These are phyloP conservation scores for Sisor rabdophorus DNA, from an alignment of 2,113 vertebrate species.

Conservation along the genomic window DNA sequence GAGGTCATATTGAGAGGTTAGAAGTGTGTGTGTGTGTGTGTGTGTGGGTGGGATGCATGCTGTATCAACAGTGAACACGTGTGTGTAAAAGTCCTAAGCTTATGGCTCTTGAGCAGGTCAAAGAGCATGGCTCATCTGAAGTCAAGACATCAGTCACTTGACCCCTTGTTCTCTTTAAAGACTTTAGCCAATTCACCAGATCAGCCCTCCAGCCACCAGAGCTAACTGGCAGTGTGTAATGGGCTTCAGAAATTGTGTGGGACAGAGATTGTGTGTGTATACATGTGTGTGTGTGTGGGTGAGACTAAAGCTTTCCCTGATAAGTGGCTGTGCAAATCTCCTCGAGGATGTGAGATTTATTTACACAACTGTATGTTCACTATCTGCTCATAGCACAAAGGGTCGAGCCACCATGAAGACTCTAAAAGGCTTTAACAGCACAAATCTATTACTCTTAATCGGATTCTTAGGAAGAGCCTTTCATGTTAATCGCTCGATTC, in stretches of 20 bases:
- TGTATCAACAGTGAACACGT: slow-evolving; percentile 13
- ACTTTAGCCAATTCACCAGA: slow-evolving; percentile 36
- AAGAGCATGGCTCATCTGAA: slow-evolving; percentile 38
- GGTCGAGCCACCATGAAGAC: slow-evolving; percentile 24
- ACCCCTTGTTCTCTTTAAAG: slow-evolving; percentile 45
- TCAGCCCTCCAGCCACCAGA: slow-evolving; percentile 26
- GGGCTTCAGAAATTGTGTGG: slow-evolving; percentile 15
- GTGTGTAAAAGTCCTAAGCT: slow-evolving; percentile 13
- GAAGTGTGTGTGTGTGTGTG: background rate
- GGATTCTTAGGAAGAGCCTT: slow-evolving; percentile 32
- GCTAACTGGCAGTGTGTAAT: slow-evolving; percentile 31
- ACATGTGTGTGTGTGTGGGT: slow-evolving; percentile 20
- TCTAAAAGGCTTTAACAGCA: slow-evolving; percentile 27
- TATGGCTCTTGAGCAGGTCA: slow-evolving; percentile 30
- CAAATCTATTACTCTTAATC: slow-evolving; percentile 33
- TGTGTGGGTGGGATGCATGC: slow-evolving; percentile 4
- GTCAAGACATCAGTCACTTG: slow-evolving; percentile 41
- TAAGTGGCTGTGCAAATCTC: slow-evolving; percentile 50
- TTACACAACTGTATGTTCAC: slow-evolving; percentile 47
- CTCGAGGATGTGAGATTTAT: slow-evolving; percentile 38
- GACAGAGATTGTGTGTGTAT: slow-evolving; percentile 21
- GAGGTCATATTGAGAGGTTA: background rate
- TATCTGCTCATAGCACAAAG: slow-evolving; percentile 38
- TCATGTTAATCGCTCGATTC: slow-evolving; percentile 26
- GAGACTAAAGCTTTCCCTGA: slow-evolving; percentile 46